Evolutionary conservation across 2,797 vertebrate species (phyloP).

Genomic region (Propithecus perrieri): DNA sequence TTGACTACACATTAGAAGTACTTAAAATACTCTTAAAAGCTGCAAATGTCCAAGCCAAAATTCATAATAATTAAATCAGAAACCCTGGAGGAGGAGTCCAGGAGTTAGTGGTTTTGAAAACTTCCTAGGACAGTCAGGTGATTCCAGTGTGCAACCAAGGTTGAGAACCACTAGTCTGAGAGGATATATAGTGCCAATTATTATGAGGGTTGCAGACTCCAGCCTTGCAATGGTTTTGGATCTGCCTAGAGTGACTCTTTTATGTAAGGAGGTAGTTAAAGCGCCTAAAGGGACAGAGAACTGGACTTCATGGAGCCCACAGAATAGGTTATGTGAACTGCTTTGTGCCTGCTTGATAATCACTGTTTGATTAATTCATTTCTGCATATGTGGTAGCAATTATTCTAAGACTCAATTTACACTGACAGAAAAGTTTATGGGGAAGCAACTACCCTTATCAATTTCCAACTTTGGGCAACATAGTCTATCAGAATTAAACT

Average conservation of each 20-base stretch:
- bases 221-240: not conserved
- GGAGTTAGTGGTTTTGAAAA: not conserved
- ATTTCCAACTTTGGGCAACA: not conserved
- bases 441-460: not conserved
- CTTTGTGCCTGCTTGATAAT: not conserved
- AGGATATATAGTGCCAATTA: not conserved
- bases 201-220: not conserved
- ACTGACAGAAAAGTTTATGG: not conserved
- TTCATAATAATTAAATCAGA: not conserved
- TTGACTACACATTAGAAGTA: not conserved
- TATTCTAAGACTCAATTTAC: slow-evolving; percentile 23
- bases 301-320: not conserved
- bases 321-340: not conserved
- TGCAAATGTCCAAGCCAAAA: not conserved
- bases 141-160: not conserved
- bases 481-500: slow-evolving; percentile 4
- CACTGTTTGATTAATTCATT: not conserved
- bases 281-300: not conserved
- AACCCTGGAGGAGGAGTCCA: not conserved
- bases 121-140: not conserved
- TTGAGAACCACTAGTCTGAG: not conserved
- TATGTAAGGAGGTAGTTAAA: not conserved
- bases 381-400: not conserved
- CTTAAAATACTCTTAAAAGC: not conserved
- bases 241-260: not conserved